Evolutionary conservation across 2,888 invertebrate genomes (phyloP).

Genomic region (Epinotia brunnichana): DNA sequence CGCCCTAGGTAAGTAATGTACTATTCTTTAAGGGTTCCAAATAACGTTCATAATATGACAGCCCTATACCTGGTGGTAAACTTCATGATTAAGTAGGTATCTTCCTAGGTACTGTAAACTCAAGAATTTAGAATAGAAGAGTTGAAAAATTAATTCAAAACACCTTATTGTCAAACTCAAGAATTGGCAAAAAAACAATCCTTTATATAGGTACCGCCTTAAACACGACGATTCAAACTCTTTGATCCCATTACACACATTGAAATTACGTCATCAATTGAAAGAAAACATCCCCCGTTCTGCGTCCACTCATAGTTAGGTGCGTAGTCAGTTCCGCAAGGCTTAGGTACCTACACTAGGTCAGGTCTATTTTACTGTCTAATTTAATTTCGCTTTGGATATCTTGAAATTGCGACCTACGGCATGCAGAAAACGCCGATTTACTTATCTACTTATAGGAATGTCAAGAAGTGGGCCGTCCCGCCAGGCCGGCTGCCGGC

Average conservation of each 20-base stretch:
- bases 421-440: not conserved
- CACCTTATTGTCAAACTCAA: too few species aligned
- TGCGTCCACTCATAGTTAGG: not conserved
- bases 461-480: conserved; percentile 15
- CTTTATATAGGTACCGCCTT: too few species aligned
- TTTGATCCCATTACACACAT: not conserved
- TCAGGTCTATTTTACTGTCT: conserved; percentile 26
- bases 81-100: too few species aligned
- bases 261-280: not conserved
- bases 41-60: too few species aligned
- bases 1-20: too few species aligned
- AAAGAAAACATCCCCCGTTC: not conserved
- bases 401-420: conserved; percentile 27
- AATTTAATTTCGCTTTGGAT: conserved; percentile 12
- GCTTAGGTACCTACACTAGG: conserved; percentile 27
- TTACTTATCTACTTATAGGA: too few species aligned
- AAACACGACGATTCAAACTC: not conserved
- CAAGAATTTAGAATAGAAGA: too few species aligned
- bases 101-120: too few species aligned
- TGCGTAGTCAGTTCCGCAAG: not conserved
- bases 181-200: too few species aligned
- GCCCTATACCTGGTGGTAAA: too few species aligned
- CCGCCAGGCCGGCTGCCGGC: not conserved
- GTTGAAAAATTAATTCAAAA: too few species aligned
- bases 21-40: too few species aligned